Conservation (phyloP, 2,113 vertebrate genomes). For the Malurus elegans region DNA sequence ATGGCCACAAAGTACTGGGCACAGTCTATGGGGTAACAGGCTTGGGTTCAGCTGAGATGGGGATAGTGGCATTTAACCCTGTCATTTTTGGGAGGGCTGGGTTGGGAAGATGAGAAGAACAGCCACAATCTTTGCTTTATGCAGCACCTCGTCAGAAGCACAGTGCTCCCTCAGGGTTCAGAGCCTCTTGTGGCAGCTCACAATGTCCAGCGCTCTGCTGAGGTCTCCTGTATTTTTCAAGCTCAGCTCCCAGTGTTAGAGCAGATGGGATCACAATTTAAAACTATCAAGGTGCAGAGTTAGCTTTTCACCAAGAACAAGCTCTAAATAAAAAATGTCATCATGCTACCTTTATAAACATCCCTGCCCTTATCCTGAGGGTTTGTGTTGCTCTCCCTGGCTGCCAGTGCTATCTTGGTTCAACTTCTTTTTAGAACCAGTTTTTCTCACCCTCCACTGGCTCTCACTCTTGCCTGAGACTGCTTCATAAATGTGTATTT, state of each 20-base stretch:
- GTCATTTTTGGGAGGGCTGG: not conserved
- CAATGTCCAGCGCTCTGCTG: not conserved
- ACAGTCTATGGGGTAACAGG: not conserved
- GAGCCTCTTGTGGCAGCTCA: not conserved
- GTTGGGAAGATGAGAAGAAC: not conserved
- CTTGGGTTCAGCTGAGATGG: not conserved
- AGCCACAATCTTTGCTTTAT: not conserved
- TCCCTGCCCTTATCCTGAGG: not conserved
- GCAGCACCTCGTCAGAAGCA: not conserved
- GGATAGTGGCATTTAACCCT: not conserved
- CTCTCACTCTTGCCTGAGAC: not conserved
- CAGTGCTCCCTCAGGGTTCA: not conserved
- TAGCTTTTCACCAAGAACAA: not conserved
- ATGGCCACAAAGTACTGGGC: not conserved
- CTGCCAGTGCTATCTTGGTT: not conserved
- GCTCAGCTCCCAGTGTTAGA: not conserved
- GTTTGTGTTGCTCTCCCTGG: not conserved
- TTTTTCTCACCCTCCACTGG: not conserved
- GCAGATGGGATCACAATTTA: not conserved
- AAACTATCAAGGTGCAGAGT: not conserved
- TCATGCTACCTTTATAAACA: not conserved
- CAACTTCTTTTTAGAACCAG: not conserved
- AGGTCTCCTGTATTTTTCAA: not conserved
- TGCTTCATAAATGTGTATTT: not conserved
- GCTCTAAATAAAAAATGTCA: not conserved